Evolutionary conservation across 2,797 vertebrate species (phyloP).

Genomic region (Pangasius mekongensis): DNA sequence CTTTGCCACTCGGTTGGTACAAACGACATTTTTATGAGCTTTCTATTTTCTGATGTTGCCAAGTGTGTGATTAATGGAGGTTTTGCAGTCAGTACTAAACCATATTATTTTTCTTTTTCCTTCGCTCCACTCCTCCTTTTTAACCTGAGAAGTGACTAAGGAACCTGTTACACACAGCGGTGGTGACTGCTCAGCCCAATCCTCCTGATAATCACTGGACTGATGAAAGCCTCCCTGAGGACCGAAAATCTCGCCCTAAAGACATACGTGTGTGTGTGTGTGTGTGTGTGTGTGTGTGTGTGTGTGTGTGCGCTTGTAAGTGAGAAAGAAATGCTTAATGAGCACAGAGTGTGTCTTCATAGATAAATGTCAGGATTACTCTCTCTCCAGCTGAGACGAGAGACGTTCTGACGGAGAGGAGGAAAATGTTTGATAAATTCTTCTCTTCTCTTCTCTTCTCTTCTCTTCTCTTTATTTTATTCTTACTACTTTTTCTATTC

Average conservation of each 20-base stretch:
- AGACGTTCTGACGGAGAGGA: not conserved
- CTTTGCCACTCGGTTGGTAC: not conserved
- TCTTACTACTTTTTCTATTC: not conserved
- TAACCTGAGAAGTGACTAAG: not conserved
- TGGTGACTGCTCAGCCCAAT: conserved; percentile 7
- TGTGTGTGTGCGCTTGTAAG: not conserved
- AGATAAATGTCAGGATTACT: conserved; percentile 21
- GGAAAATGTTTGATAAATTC: not conserved
- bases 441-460: not conserved
- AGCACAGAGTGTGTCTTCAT: conserved; percentile 33
- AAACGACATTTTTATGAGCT: not conserved
- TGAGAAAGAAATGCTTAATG: conserved; percentile 21
- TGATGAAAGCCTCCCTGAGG: conserved; percentile 38
- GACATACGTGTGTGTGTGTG: not conserved
- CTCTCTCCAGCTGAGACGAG: not conserved
- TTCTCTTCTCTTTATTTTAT: not conserved
- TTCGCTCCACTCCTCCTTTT: not conserved
- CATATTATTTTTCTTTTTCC: not conserved
- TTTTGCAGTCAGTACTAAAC: not conserved
- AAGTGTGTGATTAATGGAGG: conserved; percentile 1
- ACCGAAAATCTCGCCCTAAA: conserved; percentile 23
- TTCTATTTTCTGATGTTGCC: conserved; percentile 4
- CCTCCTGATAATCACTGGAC: conserved; percentile 33
- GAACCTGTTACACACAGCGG: not conserved
- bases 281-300: not conserved